phyloP scores from a whole-genome alignment of 1,140 invertebrate species.

The Telenomus remus region DNA sequence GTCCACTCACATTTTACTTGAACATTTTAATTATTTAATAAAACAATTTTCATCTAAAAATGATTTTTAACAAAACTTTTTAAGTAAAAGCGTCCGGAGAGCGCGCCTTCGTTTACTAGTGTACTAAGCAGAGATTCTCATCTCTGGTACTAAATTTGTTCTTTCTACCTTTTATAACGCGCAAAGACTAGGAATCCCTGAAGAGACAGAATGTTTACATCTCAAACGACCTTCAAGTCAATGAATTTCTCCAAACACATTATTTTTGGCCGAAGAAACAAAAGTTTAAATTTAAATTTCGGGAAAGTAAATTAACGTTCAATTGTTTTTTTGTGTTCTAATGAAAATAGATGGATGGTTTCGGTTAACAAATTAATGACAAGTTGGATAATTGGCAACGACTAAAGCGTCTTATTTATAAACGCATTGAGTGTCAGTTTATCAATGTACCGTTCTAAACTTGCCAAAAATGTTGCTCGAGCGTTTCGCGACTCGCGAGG shows the following conservation, averaged over 20 bases:
- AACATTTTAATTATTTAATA: no score
- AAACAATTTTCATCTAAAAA: no score
- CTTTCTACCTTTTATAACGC: background rate
- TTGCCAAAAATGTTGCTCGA: slow-evolving; percentile 23
- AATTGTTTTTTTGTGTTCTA: slow-evolving; percentile 3
- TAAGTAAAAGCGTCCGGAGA: no score
- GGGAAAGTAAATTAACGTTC: background rate
- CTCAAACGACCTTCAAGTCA: no score
- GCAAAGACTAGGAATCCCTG: background rate
- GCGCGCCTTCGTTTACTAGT: no score
- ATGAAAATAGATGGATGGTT: slow-evolving; percentile 2
- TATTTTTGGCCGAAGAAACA: background rate
- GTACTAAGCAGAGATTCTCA: no score
- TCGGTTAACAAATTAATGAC: slow-evolving; percentile 34
- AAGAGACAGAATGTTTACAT: slow-evolving; percentile 1
- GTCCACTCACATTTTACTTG: no score
- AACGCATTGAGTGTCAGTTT: slow-evolving; percentile 6
- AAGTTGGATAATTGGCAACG: slow-evolving; percentile 25
- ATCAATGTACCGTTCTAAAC: slow-evolving; percentile 7
- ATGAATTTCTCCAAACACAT: background rate
- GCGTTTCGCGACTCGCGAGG: slow-evolving; percentile 11
- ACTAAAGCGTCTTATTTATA: slow-evolving; percentile 17
- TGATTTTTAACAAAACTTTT: slow-evolving; percentile 14
- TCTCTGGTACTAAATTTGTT: slow-evolving; percentile 6
- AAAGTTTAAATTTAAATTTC: background rate